Evolutionary conservation across 2,797 vertebrate genomes (phyloP), one percentile per base, ranked within the genome.

Genomic region (Melopsittacus undulatus): DNA sequence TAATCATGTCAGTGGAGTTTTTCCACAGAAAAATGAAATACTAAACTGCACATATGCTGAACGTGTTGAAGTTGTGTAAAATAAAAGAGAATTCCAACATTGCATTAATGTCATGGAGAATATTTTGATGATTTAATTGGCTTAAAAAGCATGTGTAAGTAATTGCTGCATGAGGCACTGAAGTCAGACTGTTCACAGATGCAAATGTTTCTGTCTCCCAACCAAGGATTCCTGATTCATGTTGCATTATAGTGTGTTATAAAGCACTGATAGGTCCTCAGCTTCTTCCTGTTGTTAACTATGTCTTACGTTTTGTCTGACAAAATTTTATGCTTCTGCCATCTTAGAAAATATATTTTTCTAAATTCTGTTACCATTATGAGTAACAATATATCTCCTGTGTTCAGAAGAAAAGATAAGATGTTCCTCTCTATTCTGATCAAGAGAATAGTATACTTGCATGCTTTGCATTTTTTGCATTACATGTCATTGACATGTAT

Each of bases 71-170:
- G 62, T 56, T 61, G 24, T 82, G n/a, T 69, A 30, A 68, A 85
- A 43, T 83, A 46, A 80, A 91, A 82, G 80, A 13, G 66, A 57
- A 54, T 66, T 48, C 81, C 62, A 92, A 79, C 54, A 42, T 83
- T 93, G 69, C 89, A 72, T 89, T 90, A 88, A 79, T 90, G 46
- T 76, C 80, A 48, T 83, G 61, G 72, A 83, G 83, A 79, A 36
- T 93, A 76, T 91, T 92, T 86, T 78, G 38, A 5, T 92, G 69
- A 49, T 86, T 62, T 94, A 94, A 83, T 91, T 94, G 86, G 62
- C 49, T 87, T 54, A 23, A 81, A 87, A 83, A 81, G 66, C 89
- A 86, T 38, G 27, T 94, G 84, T 89, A 70, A 94, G 70, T 59
- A 89, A 63, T 92, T 87, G 81, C 84, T 89, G 17, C 36, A 7